Conservation (phyloP, 2,888 invertebrate genomes). For the Drosophila paucipuncta region DNA sequence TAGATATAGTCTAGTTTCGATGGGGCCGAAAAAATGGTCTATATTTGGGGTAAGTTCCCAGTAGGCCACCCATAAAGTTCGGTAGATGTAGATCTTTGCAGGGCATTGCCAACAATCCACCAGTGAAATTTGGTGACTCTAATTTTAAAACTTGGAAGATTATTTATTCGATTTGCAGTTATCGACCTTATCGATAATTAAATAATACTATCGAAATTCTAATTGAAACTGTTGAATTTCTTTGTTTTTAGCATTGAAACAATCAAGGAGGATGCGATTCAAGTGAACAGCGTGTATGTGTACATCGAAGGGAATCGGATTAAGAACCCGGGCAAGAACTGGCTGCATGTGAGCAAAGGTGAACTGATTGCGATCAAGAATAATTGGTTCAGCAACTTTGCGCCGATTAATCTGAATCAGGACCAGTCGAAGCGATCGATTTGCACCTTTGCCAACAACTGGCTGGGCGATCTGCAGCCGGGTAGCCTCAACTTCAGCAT, state of each 20-base stretch:
- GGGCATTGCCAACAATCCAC: not conserved
- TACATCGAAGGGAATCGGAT: conserved; percentile 81
- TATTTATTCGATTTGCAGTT: not conserved
- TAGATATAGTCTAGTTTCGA: not conserved
- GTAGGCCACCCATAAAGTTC: not conserved
- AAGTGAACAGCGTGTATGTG: conserved; percentile 77
- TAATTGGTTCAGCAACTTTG: conserved; percentile 82
- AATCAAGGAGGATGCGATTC: conserved; percentile 82
- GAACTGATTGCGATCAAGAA: conserved; percentile 77
- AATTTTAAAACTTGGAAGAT: not conserved
- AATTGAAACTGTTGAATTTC: not conserved
- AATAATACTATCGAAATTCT: not conserved
- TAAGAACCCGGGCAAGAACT: conserved; percentile 73
- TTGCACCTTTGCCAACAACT: conserved; percentile 83
- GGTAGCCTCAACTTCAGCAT: conserved; percentile 82
- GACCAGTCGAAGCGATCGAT: conserved; percentile 64
- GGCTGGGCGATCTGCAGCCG: conserved; percentile 73
- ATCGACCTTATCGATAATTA: not conserved
- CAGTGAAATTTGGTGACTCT: not conserved
- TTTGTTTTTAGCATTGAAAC: conserved; percentile 74
- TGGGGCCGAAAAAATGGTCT: too few relatives aligned
- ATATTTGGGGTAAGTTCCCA: not conserved
- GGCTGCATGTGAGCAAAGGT: conserved; percentile 82
- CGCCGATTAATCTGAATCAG: conserved; percentile 74
- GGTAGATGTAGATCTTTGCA: not conserved